A percentile compares a stretch with the other conserved stretches of the same genome.
phyloP scores from a whole-genome alignment of 92 coral and sea anemone genomes.

The Paramuricea clavata region DNA sequence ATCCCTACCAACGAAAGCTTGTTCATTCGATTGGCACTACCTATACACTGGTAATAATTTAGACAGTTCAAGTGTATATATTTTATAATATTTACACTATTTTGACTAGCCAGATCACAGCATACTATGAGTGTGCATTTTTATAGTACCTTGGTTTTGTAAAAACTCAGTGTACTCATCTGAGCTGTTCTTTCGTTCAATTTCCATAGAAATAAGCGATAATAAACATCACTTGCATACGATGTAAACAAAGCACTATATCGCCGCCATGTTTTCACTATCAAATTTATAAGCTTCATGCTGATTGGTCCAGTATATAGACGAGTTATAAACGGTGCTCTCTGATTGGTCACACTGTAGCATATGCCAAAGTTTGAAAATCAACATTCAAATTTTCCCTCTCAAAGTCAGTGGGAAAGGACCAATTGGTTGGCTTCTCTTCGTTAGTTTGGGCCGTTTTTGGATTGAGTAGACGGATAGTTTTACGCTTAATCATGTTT shows the following conservation, averaged over 20 bases:
- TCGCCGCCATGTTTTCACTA: conserved; percentile 24
- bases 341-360: conserved; percentile 66
- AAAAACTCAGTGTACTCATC: conserved; percentile 87
- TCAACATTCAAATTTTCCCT: background rate
- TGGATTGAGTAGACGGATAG: background rate
- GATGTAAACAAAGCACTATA: background rate
- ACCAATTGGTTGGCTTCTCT: background rate
- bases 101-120: too few relatives aligned
- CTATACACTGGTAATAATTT: too few relatives aligned
- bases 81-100: too few relatives aligned
- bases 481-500: conserved; percentile 58
- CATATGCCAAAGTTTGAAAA: conserved; percentile 4
- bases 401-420: background rate
- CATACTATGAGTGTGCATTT: too few relatives aligned
- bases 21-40: too few relatives aligned
- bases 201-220: conserved; percentile 29
- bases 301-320: conserved; percentile 44
- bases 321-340: conserved; percentile 8
- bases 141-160: conserved; percentile 97
- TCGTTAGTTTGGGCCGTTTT: background rate
- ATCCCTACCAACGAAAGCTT: too few relatives aligned
- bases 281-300: background rate
- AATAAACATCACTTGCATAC: background rate
- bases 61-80: too few relatives aligned
- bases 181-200: conserved; percentile 44